Conservation (phyloP, 2,888 invertebrate genomes). For the Cetonia aurata region DNA sequence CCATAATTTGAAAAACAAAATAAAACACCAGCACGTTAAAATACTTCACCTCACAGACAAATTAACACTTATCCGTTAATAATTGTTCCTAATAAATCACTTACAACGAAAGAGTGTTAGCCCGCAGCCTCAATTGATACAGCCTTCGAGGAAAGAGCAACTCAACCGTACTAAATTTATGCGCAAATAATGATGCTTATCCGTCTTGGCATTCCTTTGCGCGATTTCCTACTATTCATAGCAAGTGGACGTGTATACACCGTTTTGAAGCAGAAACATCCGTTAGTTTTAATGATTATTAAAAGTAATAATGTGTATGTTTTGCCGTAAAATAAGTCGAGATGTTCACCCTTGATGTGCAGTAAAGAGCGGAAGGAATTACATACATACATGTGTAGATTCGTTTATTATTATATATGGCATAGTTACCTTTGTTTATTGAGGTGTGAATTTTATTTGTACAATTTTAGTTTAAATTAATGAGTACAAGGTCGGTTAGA, state of each 20-base stretch:
- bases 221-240: constrained; percentile 1
- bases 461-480: no score
- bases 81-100: constrained; percentile 17
- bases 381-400: no score
- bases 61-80: constrained; percentile 23
- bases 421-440: no score
- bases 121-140: constrained; percentile 19
- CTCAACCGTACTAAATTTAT: neutral
- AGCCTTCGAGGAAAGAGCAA: constrained; percentile 13
- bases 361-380: no score
- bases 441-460: no score
- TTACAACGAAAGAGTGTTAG: constrained; percentile 10
- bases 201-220: constrained; percentile 14
- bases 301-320: constrained; percentile 22
- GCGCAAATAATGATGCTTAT: constrained; percentile 10
- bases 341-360: no score
- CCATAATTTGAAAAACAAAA: no score
- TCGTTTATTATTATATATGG: no score
- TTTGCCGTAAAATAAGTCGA: no score
- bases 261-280: constrained; percentile 16
- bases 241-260: constrained; percentile 1
- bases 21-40: no score
- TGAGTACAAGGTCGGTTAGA: no score
- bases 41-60: neutral
- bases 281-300: constrained; percentile 17